Base-by-base conservation (phyloP, 2,797 vertebrate species). In the Champsocephalus gunnari region DNA sequence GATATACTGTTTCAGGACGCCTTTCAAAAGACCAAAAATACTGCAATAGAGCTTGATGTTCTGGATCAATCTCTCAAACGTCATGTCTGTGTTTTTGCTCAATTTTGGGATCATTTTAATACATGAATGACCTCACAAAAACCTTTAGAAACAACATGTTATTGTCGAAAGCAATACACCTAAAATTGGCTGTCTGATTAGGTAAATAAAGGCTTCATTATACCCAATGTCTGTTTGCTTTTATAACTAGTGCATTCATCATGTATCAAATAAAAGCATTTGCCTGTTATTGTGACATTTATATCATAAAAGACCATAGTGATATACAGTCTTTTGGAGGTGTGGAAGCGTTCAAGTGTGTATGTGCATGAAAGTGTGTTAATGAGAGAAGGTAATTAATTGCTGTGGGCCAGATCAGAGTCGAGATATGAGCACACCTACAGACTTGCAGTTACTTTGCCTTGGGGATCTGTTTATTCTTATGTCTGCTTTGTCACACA, bases 341-440 rank as follows among this genome's bases (percentile, higher is more conserved):
- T 38, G 34, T 38, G 34, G 34, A 38, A 38, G 34, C 34, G 8
- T 41, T 60, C 43, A 55, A 12, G 28, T 6, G 67, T 67, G 45
- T 51, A 68, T 50, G 56, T 56, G 62, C n/a, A 19, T 66, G 47
- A 58, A 67, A 59, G 72, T 49, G 13, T 43, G 43, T 21, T 77
- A 72, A 68, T 82, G 45, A 67, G 44, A 76, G 54, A 44, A 64
- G 59, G 48, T 63, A 57, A 58, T 56, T 83, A 6, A 60, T 38
- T 68, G 67, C 80, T 81, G 49, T 65, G 73, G 80, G 79, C 66
- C 75, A 85, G 75, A 87, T 83, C 38, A 67, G 56, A 19, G 32
- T 50, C 80, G 58, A 80, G 80, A 79, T 73, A 66, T 10, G 49
- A 81, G 70, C 79, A 32, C 79, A 71, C 47, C 73, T 66, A 64